phyloP scores from a whole-genome alignment of 2,113 vertebrate genomes.

The Platysteira castanea region DNA sequence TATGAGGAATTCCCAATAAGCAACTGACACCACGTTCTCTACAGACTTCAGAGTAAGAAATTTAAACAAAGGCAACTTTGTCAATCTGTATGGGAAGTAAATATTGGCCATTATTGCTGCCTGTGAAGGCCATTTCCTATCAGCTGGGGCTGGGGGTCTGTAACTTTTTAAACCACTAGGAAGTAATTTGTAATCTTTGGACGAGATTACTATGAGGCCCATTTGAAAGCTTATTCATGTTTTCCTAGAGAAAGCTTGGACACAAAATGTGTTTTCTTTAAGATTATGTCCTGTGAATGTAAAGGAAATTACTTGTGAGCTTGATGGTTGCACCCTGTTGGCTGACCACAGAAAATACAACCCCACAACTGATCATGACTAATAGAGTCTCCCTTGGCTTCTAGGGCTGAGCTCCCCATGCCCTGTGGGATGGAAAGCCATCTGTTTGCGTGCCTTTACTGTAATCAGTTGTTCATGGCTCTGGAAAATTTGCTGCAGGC shows the following conservation, averaged over 20 bases:
- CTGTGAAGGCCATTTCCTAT: slow-evolving; percentile 24
- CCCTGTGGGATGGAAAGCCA: not conserved
- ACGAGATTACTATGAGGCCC: slow-evolving; percentile 6
- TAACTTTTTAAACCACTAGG: slow-evolving; percentile 44
- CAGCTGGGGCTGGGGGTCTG: slow-evolving; percentile 26
- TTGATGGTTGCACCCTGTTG: slow-evolving; percentile 6
- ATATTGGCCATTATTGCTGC: slow-evolving; percentile 21
- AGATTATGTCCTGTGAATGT: slow-evolving; percentile 46
- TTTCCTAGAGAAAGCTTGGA: slow-evolving; percentile 50
- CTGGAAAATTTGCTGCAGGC: not conserved
- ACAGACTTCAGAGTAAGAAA: not conserved
- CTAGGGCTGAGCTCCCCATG: not conserved
- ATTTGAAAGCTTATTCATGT: slow-evolving; percentile 38
- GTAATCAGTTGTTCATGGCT: not conserved
- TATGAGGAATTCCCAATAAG: not conserved
- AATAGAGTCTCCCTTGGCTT: not conserved
- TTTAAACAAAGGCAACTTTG: not conserved
- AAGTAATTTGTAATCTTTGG: slow-evolving; percentile 66
- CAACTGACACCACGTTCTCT: not conserved
- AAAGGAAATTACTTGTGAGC: slow-evolving; percentile 42
- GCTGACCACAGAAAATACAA: slow-evolving; percentile 4
- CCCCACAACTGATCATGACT: not conserved
- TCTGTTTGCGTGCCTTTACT: slow-evolving; percentile 3
- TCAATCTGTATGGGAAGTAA: not conserved
- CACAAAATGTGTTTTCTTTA: slow-evolving; percentile 46